Evolutionary conservation across 2,113 vertebrate genomes (phyloP).

Genomic region (Micronisus gabar): DNA sequence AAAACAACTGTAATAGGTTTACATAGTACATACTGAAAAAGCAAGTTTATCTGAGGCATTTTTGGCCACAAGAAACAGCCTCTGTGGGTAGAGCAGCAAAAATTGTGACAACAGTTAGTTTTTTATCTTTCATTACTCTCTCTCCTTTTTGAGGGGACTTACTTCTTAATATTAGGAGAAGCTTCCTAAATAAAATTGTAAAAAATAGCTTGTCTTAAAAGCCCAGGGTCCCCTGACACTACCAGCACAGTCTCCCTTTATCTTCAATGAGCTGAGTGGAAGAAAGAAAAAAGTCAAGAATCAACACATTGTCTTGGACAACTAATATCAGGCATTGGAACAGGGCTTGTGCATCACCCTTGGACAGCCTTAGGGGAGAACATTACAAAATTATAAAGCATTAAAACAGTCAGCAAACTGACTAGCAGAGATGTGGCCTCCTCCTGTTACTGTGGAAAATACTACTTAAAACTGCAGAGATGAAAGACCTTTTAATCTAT

Average conservation of each 20-base stretch:
- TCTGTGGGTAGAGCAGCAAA: not conserved
- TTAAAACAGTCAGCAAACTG: slow-evolving; percentile 43
- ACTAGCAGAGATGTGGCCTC: slow-evolving; percentile 9
- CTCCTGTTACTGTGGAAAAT: slow-evolving; percentile 36
- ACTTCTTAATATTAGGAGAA: not conserved
- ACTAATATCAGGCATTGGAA: not conserved
- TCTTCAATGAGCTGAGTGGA: not conserved
- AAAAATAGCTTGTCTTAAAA: not conserved
- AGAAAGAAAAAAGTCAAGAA: slow-evolving; percentile 1
- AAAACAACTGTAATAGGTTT: not conserved
- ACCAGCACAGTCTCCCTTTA: not conserved
- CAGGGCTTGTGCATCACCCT: not conserved
- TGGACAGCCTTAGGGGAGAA: not conserved
- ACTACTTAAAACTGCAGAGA: slow-evolving; percentile 45
- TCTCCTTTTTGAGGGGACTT: not conserved
- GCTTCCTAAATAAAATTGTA: not conserved
- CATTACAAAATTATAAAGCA: slow-evolving; percentile 26
- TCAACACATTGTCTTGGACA: slow-evolving; percentile 16
- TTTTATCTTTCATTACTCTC: not conserved
- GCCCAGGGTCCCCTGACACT: not conserved
- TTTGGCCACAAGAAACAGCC: not conserved
- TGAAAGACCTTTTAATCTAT: slow-evolving; percentile 61
- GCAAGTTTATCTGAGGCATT: not conserved
- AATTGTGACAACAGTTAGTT: not conserved
- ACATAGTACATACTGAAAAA: not conserved